Base-by-base conservation (phyloP, 2,888 invertebrate genomes). In the Phengaris arion region DNA sequence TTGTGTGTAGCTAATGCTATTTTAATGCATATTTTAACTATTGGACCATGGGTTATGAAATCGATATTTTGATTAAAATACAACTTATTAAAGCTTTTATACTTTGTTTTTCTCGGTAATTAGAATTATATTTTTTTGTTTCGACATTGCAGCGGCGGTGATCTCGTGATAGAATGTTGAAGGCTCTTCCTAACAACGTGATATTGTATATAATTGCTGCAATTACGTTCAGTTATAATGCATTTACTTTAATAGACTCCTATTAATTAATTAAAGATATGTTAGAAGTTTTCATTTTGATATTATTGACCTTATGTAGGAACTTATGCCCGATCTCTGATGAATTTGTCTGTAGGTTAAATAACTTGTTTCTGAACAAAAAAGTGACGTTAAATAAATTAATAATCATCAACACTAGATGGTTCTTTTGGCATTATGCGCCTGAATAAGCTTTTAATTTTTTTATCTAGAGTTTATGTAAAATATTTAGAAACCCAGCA, bases 101-200 rank as follows among this genome's bases (percentile, higher is more conserved):
- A 77, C 72, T 74, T 77, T 76, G 76, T 77, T 79, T 76, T 74
- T 77, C 76, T 79, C 79, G 75, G 77, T 76, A 35, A 35, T 35
- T 35, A 35, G 35, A 3, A 35, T 35, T 35, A 78, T 70, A 76
- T 81, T 81, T 82, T 82, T 81, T 82, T 84, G 83, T 82, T 85
- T 83, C 82, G 82, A 80, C 84, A 85, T 85, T 86, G 83, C 83
- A 85, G 79, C 82, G 82, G 84, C 85, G 84, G 82, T 81, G 84
- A 85, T 86, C 85, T 86, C 85, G 84, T 85, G 86, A 84, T 85
- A 85, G 80, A 84, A 84, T 84, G 84, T 82, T 86, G 89, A 91
- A 91, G 91, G 91, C 86, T 90, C 90, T 90, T 90, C 91, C 90
- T 89, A 80, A 78, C 77, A 79, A 76, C 68, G 22, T 22, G 79